Percentiles rank a stretch among this genome's conserved stretches.
These are phyloP conservation scores for Patiria pectinifera DNA, from an alignment of 53 echinoderm and acorn worm species.

Conservation along the genomic window DNA sequence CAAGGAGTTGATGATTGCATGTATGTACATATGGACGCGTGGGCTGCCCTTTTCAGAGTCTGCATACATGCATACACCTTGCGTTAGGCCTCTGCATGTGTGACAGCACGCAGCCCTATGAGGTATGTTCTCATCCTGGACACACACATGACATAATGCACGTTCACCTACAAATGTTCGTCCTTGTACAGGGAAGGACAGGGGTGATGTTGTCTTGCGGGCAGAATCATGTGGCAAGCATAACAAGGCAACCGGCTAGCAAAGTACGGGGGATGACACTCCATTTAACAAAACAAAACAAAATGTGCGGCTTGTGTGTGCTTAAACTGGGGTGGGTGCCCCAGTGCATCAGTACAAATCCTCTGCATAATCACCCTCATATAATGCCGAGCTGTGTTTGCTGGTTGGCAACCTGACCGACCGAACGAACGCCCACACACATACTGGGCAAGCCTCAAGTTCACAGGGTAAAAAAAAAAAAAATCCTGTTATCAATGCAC, in stretches of 20 bases:
- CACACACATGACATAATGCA: background rate
- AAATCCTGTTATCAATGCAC: background rate
- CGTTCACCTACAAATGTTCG: background rate
- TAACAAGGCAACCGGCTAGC: background rate
- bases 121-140: background rate
- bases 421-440: conserved; percentile 43
- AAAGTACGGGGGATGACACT: background rate
- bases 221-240: background rate
- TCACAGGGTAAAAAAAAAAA: conserved; percentile 20
- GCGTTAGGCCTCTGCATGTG: background rate
- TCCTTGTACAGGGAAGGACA: background rate
- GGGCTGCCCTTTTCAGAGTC: background rate
- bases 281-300: no score
- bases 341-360: background rate
- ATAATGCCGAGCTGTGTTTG: conserved; percentile 19
- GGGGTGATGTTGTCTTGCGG: background rate
- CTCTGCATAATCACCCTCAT: conserved; percentile 35
- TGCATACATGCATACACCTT: background rate
- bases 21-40: background rate
- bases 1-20: background rate
- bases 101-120: background rate
- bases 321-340: background rate
- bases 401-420: conserved; percentile 15
- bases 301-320: background rate
- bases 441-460: conserved; percentile 52